Evolutionary conservation across 2,888 invertebrate genomes (phyloP).

Genomic region (Cerastis rubricosa): DNA sequence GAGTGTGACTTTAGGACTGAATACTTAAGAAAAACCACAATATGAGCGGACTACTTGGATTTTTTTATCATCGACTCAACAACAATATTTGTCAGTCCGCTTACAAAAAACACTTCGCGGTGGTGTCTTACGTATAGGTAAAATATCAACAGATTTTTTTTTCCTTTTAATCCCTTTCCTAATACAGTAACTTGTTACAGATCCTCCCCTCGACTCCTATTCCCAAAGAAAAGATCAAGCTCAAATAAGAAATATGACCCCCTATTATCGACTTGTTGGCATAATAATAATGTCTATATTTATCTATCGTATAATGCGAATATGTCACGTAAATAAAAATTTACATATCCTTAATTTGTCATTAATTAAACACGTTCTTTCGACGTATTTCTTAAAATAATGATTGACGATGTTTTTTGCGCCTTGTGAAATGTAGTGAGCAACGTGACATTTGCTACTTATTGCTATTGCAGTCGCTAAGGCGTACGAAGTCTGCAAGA

Average conservation of each 20-base stretch:
- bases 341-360: constrained; percentile 12
- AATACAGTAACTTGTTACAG: constrained; percentile 57
- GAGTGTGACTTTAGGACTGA: neutral
- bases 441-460: constrained; percentile 28
- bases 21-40: neutral
- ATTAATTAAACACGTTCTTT: constrained; percentile 21
- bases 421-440: constrained; percentile 34
- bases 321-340: constrained; percentile 5
- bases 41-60: neutral
- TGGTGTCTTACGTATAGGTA: neutral
- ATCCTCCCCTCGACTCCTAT: constrained; percentile 33
- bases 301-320: constrained; percentile 22
- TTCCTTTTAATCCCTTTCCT: constrained; percentile 16
- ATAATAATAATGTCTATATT: constrained; percentile 26
- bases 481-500: constrained; percentile 20
- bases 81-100: neutral
- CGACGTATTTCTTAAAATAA: constrained; percentile 21
- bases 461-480: constrained; percentile 41
- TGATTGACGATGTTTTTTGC: neutral
- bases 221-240: constrained; percentile 21
- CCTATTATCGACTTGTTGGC: constrained; percentile 7
- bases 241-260: neutral
- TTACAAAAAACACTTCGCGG: no score
- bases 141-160: neutral
- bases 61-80: neutral